Percentiles rank a stretch among this genome's conserved stretches.
Evolutionary conservation across 2,797 vertebrate species (phyloP).

Genomic region (Esox masquinongy): DNA sequence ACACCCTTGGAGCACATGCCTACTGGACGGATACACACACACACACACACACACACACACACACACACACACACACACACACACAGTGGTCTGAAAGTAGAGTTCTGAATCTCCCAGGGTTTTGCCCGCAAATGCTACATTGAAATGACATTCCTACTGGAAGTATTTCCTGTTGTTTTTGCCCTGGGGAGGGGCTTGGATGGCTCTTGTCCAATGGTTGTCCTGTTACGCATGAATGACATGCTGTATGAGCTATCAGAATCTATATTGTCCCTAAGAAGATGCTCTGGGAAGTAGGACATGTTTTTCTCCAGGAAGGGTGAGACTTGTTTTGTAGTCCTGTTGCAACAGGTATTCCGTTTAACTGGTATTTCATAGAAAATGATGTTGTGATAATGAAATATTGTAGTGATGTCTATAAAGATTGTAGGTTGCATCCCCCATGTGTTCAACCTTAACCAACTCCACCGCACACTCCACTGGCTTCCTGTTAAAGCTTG

Average conservation of each 20-base stretch:
- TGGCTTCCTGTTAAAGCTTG: no score
- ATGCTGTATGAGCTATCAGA: background rate
- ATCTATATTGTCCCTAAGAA: slow-evolving; percentile 6
- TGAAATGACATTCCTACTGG: slow-evolving; percentile 27
- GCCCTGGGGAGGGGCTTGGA: slow-evolving; percentile 16
- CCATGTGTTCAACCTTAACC: no score
- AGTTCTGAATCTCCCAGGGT: slow-evolving; percentile 1
- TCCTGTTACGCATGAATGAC: slow-evolving; percentile 17
- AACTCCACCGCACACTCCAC: no score
- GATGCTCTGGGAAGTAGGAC: background rate
- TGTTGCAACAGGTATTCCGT: background rate
- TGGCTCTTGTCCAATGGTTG: background rate
- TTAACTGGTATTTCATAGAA: background rate
- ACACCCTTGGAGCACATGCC: background rate
- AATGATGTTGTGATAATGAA: background rate
- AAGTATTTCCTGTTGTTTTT: slow-evolving; percentile 54
- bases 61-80: no score
- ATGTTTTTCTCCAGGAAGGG: slow-evolving; percentile 15
- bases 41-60: no score
- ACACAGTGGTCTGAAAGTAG: background rate
- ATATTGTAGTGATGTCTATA: background rate
- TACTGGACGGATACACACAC: background rate
- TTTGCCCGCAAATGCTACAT: slow-evolving; percentile 23
- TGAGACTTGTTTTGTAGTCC: slow-evolving; percentile 17
- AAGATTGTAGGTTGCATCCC: background rate